Evolutionary conservation across 1,140 invertebrate genomes (phyloP), one percentile per base, ranked within the genome.

Genomic region (Tetraneura akinire): DNA sequence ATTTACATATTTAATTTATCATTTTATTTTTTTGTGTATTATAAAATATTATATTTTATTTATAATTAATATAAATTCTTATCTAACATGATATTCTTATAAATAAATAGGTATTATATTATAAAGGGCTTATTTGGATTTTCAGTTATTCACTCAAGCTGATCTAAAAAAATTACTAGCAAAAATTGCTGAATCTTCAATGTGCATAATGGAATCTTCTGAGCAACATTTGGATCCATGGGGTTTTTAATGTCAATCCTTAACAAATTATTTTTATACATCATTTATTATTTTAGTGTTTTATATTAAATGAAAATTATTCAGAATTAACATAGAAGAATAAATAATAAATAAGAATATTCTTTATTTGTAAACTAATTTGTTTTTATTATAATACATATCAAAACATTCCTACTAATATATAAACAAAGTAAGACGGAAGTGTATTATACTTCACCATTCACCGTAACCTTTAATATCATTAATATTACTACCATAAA

Each of bases 111-210:
- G n/a, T n/a, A n/a, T n/a, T n/a, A n/a, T n/a, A n/a, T n/a, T n/a
- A n/a, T n/a, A n/a, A n/a, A n/a, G n/a, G n/a, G n/a, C n/a, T n/a
- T n/a, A n/a, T 37, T 37, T 37, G 32, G 8, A 37, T 37, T 82
- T 80, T 83, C 83, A 74, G 70, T 91, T 90, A 88, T 93, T 26
- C 95, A 94, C 84, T 88, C 90, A 1, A 92, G 84, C 90, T 91
- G 81, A 91, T 84, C 83, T 96, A 55, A 87, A 89, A 21, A 91
- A 94, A 84, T 85, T 96, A 42, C 88, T 96, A 49, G 87, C 88
- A n/a, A 92, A 93, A 85, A 89, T 95, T 16, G 89, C 91, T 32
- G 93, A 95, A 83, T 92, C 93, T 9, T 94, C 92, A 11, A 84
- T 94, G 13, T 85, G 89, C 64, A 83, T 95, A 51, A 68, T 78